These are phyloP conservation scores for Muscicapa striata DNA, from an alignment of 2,797 vertebrate species.

Conservation along the genomic window DNA sequence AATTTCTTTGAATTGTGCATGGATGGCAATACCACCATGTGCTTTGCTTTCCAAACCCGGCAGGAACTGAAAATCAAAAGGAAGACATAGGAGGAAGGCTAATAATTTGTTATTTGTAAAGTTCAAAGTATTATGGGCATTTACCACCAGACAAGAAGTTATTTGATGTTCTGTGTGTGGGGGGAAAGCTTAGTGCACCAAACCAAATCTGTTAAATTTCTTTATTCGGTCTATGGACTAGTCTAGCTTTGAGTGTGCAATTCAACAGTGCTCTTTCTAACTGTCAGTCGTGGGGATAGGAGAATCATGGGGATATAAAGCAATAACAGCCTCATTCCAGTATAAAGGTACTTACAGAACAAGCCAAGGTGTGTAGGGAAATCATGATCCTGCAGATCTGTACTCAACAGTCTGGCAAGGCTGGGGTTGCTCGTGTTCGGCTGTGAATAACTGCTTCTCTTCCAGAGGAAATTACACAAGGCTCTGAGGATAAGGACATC, in stretches of 20 bases:
- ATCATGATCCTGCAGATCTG: neutral
- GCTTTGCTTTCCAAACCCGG: neutral
- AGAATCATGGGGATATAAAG: constrained; percentile 16
- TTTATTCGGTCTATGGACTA: neutral
- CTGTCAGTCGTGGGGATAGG: constrained; percentile 28
- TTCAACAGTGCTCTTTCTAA: constrained; percentile 2
- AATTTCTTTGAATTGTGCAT: constrained; percentile 2
- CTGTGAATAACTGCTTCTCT: neutral
- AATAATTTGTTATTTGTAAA: neutral
- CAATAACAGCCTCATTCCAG: constrained; percentile 19
- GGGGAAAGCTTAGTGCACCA: neutral
- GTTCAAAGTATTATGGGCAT: neutral
- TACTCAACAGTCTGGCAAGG: neutral
- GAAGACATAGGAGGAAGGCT: neutral
- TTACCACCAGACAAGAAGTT: neutral
- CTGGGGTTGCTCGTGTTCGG: neutral
- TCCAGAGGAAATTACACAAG: neutral
- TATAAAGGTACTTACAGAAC: constrained; percentile 1
- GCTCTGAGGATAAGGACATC: neutral
- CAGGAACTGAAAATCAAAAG: neutral
- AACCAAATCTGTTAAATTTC: neutral
- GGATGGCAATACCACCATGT: neutral
- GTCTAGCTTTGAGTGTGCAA: neutral
- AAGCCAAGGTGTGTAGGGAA: neutral
- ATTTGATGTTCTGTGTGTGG: neutral